Conservation (phyloP, 1,140 invertebrate species). For the Aphidius ervi region DNA sequence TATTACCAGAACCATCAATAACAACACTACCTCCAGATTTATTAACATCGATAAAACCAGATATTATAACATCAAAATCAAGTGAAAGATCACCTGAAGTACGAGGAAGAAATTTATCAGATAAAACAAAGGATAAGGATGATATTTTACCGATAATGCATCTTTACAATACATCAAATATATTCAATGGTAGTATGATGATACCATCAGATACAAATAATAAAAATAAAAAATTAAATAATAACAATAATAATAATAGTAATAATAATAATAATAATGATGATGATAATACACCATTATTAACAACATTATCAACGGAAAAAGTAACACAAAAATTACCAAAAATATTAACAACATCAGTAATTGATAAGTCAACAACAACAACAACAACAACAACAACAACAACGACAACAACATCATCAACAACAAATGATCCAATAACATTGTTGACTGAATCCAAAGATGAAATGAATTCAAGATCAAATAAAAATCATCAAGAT, state of each 20-base stretch:
- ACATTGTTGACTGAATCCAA: constrained; percentile 3
- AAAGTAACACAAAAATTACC: neutral
- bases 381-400: too few relatives aligned
- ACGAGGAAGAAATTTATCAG: constrained; percentile 40
- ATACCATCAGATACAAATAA: neutral
- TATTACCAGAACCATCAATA: constrained; percentile 16
- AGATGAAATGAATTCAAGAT: constrained; percentile 22
- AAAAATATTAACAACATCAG: neutral
- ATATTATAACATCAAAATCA: constrained; percentile 9
- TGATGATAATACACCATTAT: neutral
- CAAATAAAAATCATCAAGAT: constrained; percentile 14
- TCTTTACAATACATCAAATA: constrained; percentile 47
- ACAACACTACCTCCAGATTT: constrained; percentile 17
- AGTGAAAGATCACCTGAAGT: constrained; percentile 42
- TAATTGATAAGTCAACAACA: neutral
- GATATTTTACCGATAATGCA: constrained; percentile 50
- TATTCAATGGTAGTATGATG: constrained; percentile 40
- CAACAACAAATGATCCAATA: neutral
- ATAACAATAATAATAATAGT: neutral
- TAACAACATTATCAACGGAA: too few relatives aligned
- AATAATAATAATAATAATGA: neutral
- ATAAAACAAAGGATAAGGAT: constrained; percentile 45
- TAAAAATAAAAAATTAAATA: neutral
- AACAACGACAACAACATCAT: too few relatives aligned
- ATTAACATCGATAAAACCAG: constrained; percentile 10